Evolutionary conservation across 2,113 vertebrate species (phyloP).

Genomic region (Chlamydotis undulata): DNA sequence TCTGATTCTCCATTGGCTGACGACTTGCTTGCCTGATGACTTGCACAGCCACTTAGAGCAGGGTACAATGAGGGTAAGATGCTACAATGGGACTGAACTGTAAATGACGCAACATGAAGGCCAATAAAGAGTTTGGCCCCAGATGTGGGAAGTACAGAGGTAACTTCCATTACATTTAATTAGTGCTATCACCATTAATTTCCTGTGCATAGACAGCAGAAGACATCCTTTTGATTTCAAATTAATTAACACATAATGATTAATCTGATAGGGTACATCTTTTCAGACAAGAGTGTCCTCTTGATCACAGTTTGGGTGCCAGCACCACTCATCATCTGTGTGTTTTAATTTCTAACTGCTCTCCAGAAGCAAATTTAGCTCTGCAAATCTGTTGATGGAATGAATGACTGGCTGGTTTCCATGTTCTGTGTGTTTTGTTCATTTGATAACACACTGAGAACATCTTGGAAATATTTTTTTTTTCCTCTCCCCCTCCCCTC

Average conservation of each 20-base stretch:
- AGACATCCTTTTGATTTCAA: constrained; percentile 53
- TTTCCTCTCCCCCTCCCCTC: not conserved
- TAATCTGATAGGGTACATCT: constrained; percentile 58
- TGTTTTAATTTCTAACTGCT: constrained; percentile 61
- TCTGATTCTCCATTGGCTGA: not conserved
- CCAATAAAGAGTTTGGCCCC: not conserved
- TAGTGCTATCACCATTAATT: constrained; percentile 28
- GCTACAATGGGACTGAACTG: not conserved
- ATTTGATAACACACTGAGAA: constrained; percentile 55
- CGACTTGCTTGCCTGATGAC: not conserved
- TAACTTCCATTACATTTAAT: constrained; percentile 35
- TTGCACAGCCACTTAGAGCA: not conserved
- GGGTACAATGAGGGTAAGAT: not conserved
- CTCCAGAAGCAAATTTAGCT: constrained; percentile 61
- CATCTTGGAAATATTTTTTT: not conserved
- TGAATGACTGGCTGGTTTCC: constrained; percentile 54
- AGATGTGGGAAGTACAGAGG: not conserved
- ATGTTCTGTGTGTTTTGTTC: constrained; percentile 48
- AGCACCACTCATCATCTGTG: constrained; percentile 55
- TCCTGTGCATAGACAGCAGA: constrained; percentile 28
- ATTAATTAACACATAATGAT: constrained; percentile 52
- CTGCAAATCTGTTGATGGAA: constrained; percentile 52
- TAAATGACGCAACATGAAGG: constrained; percentile 16
- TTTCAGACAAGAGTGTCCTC: constrained; percentile 59
- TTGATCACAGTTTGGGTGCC: constrained; percentile 64